A percentile compares a stretch with the other conserved stretches of the same genome.
These are phyloP conservation scores for Petrocephalus sullivani DNA, from an alignment of 2,797 vertebrate species.

Conservation along the genomic window DNA sequence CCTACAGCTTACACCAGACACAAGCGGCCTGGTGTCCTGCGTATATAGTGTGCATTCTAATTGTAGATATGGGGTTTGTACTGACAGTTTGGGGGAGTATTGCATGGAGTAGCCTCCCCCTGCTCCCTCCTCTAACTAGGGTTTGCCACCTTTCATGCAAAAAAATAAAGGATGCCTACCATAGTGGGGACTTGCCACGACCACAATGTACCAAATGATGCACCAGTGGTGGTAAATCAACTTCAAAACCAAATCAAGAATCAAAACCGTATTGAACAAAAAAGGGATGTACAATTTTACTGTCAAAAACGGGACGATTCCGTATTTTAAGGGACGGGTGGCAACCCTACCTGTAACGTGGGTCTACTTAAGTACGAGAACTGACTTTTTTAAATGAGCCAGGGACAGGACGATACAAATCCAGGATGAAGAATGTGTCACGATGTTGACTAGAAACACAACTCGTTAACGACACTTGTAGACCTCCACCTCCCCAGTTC, in stretches of 20 bases:
- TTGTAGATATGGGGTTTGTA: not conserved
- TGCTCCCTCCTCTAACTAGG: no score
- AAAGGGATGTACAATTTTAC: no score
- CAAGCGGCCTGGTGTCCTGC: not conserved
- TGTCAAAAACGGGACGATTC: no score
- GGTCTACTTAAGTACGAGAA: not conserved
- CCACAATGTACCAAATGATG: no score
- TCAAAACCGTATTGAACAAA: no score
- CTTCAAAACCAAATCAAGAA: no score
- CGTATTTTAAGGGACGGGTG: no score
- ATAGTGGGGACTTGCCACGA: no score
- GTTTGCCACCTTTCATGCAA: no score
- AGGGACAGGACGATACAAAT: not conserved
- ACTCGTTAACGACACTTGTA: not conserved
- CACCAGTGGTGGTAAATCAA: no score
- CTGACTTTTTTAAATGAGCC: not conserved
- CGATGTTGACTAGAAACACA: not conserved
- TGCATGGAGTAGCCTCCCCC: not conserved
- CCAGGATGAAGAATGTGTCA: not conserved
- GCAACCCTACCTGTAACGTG: not conserved
- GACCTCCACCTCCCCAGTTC: not conserved
- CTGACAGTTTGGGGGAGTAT: not conserved
- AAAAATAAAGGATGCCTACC: no score
- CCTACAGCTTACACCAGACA: no score
- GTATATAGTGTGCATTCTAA: not conserved